phyloP scores from a whole-genome alignment of 2,797 vertebrate species.

The Poeciliopsis turneri region DNA sequence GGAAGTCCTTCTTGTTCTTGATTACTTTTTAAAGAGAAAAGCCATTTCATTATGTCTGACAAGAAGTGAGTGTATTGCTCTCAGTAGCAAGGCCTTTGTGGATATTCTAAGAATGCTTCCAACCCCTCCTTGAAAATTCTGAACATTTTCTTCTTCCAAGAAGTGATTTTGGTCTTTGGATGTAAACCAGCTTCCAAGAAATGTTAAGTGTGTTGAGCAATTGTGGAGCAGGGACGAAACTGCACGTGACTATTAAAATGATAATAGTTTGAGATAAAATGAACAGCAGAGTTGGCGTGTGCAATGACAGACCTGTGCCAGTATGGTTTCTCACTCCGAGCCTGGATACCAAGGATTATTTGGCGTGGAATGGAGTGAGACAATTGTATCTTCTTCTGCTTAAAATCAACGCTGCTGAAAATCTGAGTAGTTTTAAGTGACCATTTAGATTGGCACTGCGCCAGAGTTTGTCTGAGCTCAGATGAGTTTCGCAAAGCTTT shows the following conservation, averaged over 20 bases:
- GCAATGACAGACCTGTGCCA: neutral
- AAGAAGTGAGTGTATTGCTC: slow-evolving; percentile 30
- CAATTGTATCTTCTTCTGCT: neutral
- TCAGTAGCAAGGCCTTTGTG: neutral
- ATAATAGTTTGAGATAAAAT: neutral
- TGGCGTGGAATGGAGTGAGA: too few relatives aligned
- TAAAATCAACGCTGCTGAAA: neutral
- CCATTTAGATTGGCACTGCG: neutral
- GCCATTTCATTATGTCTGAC: slow-evolving; percentile 31
- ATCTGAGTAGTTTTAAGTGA: neutral
- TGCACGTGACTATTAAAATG: too few relatives aligned
- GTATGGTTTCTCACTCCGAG: neutral
- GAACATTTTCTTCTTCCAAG: neutral
- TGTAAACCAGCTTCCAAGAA: slow-evolving; percentile 1
- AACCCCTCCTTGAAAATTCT: neutral
- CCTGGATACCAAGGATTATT: neutral
- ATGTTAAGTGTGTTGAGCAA: neutral
- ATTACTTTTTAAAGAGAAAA: slow-evolving; percentile 58
- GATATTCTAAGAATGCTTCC: slow-evolving; percentile 2
- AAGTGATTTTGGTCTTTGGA: neutral
- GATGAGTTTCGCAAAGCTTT: neutral
- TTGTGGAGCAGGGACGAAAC: neutral
- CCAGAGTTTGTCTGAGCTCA: neutral
- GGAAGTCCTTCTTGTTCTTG: slow-evolving; percentile 57
- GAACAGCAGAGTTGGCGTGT: neutral